phyloP scores from a whole-genome alignment of 2,113 vertebrate genomes.

The Poeciliopsis retropinna region DNA sequence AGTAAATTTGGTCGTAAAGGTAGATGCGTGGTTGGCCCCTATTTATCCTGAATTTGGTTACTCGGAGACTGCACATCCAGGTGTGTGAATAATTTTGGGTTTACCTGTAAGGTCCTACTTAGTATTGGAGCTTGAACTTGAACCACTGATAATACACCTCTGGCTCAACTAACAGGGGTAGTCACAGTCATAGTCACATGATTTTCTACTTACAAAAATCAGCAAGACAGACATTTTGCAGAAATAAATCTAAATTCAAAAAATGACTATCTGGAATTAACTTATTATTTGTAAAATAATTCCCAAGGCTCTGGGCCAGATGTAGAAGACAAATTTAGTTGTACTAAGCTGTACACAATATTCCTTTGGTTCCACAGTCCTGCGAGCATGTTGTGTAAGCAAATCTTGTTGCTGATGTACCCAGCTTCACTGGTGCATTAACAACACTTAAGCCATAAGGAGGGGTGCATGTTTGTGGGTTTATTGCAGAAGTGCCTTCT shows the following conservation, averaged over 20 bases:
- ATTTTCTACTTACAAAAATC: neutral
- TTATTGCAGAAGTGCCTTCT: neutral
- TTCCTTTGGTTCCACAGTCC: neutral
- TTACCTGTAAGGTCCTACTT: neutral
- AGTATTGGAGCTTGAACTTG: neutral
- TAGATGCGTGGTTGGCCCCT: neutral
- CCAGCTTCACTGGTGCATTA: neutral
- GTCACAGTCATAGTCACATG: neutral
- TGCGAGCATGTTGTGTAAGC: neutral
- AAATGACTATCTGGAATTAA: neutral
- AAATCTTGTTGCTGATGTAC: neutral
- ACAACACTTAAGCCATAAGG: neutral
- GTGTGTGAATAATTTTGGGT: neutral
- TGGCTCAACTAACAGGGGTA: neutral
- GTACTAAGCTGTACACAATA: neutral
- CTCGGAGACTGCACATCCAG: neutral
- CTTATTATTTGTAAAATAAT: neutral
- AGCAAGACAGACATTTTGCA: neutral
- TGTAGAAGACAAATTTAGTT: no score
- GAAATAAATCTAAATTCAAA: neutral
- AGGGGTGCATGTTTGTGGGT: neutral
- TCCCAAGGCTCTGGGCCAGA: no score
- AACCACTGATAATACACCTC: neutral
- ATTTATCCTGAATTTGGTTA: neutral
- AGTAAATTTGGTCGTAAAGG: neutral